Percentiles rank a stretch among this genome's conserved stretches.
These are phyloP conservation scores for Cryptotis parvus DNA, from an alignment of 2,113 vertebrate species.

Conservation along the genomic window DNA sequence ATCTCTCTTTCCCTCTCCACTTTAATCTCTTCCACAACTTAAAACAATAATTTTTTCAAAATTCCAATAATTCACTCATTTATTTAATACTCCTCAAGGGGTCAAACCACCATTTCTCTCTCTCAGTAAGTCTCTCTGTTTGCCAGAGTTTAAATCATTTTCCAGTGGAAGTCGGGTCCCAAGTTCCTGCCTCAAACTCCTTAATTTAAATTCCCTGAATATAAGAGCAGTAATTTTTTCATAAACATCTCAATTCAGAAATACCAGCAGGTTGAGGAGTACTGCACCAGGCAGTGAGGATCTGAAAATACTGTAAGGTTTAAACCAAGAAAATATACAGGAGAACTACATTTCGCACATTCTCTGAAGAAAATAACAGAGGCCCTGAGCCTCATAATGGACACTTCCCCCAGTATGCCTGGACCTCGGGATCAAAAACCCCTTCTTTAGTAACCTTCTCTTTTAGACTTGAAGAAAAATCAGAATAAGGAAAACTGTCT, in stretches of 20 bases:
- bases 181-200: not conserved
- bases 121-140: not conserved
- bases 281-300: not conserved
- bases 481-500: not conserved
- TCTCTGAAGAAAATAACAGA: not conserved
- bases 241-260: conserved; percentile 14
- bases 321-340: not conserved
- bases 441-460: not conserved
- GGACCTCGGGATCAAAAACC: not conserved
- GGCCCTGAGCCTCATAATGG: not conserved
- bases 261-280: not conserved
- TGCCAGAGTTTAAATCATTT: conserved; percentile 19
- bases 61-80: not conserved
- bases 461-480: conserved; percentile 13
- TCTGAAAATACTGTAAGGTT: not conserved
- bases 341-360: not conserved
- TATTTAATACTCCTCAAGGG: not conserved
- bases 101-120: not conserved
- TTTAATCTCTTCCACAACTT: not conserved
- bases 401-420: not conserved
- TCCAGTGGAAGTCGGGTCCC: not conserved
- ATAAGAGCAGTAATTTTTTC: not conserved
- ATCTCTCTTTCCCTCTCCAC: not conserved
- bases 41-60: conserved; percentile 32
- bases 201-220: conserved; percentile 1